Conservation (phyloP, 1,140 invertebrate species). For the Mamestra configurata region DNA sequence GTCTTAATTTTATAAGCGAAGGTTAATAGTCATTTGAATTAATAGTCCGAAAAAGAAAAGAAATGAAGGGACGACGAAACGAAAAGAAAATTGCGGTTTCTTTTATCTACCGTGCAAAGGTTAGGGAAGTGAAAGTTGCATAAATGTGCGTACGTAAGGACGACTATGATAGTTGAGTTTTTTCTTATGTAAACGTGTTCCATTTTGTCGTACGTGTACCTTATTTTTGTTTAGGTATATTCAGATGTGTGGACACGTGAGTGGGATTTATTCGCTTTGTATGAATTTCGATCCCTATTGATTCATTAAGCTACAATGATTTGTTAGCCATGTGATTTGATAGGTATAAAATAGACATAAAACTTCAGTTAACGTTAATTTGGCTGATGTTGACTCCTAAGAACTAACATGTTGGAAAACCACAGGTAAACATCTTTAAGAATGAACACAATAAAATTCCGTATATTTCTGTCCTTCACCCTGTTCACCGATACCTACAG, state of each 20-base stretch:
- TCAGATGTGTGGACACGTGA: not conserved
- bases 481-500: not conserved
- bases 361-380: too few species aligned
- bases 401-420: too few species aligned
- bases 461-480: not conserved
- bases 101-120: conserved; percentile 30
- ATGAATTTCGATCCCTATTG: not conserved
- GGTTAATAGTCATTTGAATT: conserved; percentile 32
- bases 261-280: not conserved
- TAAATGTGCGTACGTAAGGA: not conserved
- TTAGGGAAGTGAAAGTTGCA: not conserved
- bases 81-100: conserved; percentile 34
- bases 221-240: not conserved
- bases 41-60: conserved; percentile 25
- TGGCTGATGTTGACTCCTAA: too few species aligned
- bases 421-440: too few species aligned
- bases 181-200: not conserved
- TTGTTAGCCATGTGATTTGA: not conserved
- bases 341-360: too few species aligned
- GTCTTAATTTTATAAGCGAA: conserved; percentile 7
- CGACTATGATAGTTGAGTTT: not conserved
- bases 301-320: not conserved
- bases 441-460: not conserved
- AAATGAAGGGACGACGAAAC: conserved; percentile 1
- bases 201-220: not conserved